These are phyloP conservation scores for Oplegnathus fasciatus DNA, from an alignment of 2,113 vertebrate genomes.

Conservation along the genomic window DNA sequence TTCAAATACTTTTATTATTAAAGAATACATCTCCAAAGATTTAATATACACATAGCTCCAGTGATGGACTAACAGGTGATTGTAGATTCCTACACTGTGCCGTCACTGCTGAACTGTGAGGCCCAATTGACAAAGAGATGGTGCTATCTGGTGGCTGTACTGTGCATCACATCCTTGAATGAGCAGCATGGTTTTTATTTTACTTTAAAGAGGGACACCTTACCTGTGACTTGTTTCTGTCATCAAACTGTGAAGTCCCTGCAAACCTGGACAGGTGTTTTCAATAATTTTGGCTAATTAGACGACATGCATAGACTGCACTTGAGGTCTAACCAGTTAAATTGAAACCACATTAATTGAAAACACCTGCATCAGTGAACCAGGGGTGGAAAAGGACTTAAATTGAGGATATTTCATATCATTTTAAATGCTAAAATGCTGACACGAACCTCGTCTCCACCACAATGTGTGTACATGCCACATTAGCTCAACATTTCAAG, in stretches of 20 bases:
- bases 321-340: background rate
- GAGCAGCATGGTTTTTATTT: background rate
- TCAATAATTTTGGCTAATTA: background rate
- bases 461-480: background rate
- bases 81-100: background rate
- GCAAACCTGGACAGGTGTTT: background rate
- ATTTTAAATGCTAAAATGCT: background rate
- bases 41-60: too few relatives aligned
- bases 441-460: background rate
- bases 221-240: background rate
- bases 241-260: background rate
- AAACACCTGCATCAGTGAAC: background rate
- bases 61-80: background rate
- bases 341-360: constrained; percentile 7
- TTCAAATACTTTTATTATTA: background rate
- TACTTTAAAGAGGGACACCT: background rate
- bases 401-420: background rate
- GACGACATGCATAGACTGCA: background rate
- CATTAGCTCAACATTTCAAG: background rate
- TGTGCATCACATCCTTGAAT: constrained; percentile 34
- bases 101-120: background rate
- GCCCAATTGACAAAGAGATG: constrained; percentile 15
- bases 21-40: background rate
- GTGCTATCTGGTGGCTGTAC: constrained; percentile 63
- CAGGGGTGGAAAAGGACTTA: background rate